Percentiles rank a stretch among this genome's conserved stretches.
phyloP scores from a whole-genome alignment of 2,888 invertebrate species.

The Xestia xanthographa region DNA sequence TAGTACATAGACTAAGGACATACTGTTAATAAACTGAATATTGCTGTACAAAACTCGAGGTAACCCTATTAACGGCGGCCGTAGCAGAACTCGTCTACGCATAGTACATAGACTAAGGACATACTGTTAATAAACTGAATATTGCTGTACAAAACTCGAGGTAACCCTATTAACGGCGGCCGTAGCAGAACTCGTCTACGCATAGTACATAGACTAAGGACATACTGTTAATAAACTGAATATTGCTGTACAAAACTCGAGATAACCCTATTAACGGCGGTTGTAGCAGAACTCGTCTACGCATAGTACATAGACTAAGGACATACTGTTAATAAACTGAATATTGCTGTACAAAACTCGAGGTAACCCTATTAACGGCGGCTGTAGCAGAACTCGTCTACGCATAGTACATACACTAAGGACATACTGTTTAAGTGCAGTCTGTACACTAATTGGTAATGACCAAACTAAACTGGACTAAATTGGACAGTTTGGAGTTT shows the following conservation, averaged over 20 bases:
- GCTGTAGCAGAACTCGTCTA: slow-evolving; percentile 48
- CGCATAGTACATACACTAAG: slow-evolving; percentile 66
- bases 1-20: too few species aligned
- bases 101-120: too few species aligned
- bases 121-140: slow-evolving; percentile 7
- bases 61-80: too few species aligned
- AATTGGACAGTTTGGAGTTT: slow-evolving; percentile 46
- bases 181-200: slow-evolving; percentile 50
- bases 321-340: slow-evolving; percentile 5
- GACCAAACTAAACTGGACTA: slow-evolving; percentile 69
- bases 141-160: slow-evolving; percentile 1
- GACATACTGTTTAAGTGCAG: slow-evolving; percentile 70
- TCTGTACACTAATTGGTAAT: slow-evolving; percentile 72
- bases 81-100: too few species aligned
- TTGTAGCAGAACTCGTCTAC: too few species aligned
- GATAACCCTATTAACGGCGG: too few species aligned
- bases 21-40: too few species aligned
- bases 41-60: too few species aligned
- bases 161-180: slow-evolving; percentile 45
- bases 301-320: too few species aligned
- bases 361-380: slow-evolving; percentile 48
- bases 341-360: background rate
- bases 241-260: too few species aligned
- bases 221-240: too few species aligned
- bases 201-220: slow-evolving; percentile 68